Base-by-base conservation (phyloP, 64 coral and sea anemone genomes). In the Trachythela sp. region DNA sequence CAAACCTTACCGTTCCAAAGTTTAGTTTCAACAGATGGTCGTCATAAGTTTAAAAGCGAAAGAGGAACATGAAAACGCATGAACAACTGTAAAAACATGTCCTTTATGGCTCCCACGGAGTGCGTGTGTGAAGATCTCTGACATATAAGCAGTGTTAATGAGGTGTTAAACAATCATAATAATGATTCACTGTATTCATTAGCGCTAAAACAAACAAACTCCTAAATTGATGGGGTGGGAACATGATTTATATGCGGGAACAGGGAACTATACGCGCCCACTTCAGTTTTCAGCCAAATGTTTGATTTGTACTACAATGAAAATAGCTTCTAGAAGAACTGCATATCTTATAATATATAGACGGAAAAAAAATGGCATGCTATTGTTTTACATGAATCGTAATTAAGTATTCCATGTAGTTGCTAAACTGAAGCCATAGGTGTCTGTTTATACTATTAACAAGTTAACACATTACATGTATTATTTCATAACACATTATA, bases 211-310 rank as follows among this genome's bases (percentile, higher is more conserved):
- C 37, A 80, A 80, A 80, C 75, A 80, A 36, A 80, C 30, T 80
- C 33, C 75, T 80, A 80, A 39, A 80, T 80, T 80, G 75, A 80
- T 80, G 26, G 75, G 75, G 75, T 37, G 75, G 30, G 56, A 64
- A 64, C 20, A 6, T n/a, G 5, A 27, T 27, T 64, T n/a, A 8
- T 26, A 18, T 27, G 56, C 56, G 26, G 20, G 42, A 45, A 45
- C 4, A 6, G 4, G 42, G 11, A 6, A 45, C 42, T n/a, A n/a
- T n/a, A n/a, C n/a, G n/a, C n/a, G n/a, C n/a, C n/a, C n/a, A n/a
- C n/a, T n/a, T n/a, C n/a, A n/a, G n/a, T 52, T 52, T 52, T 52
- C 1, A 11, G 49, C 8, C n/a, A n/a, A 52, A 52, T 2, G 22
- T 1, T 2, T 52, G 49, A 15, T 20, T 52, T 52, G 9, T 11